Base-by-base conservation (phyloP, 2,797 vertebrate genomes). In the Pangasius djambal region DNA sequence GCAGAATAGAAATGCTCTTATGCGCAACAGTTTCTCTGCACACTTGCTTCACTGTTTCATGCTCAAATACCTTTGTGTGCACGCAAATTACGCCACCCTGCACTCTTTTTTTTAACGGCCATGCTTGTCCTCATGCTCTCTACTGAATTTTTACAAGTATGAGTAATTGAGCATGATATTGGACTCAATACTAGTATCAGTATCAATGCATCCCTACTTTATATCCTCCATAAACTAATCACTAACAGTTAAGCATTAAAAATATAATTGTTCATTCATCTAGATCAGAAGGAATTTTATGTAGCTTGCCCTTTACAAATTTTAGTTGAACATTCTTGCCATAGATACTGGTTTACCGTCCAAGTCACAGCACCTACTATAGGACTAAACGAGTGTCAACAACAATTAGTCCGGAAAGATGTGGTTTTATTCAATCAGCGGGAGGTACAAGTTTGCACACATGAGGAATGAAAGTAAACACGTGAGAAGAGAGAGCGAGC, bases 401-500 rank as follows among this genome's bases (percentile, higher is more conserved):
- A 25, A 40, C 10, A 63, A 10, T 48, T 15, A 61, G 34, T 83
- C 81, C 16, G 59, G 79, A 61, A 83, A 83, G 67, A 65, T 31
- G 40, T 50, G 61, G 1, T 31, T 48, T 59, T 67, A 48, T 84
- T 18, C 16, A 83, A 83, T 67, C 22, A n/a, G 18, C 16, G 0
- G 55, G 31, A 40, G 40, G 40, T 83, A 85, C 20, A 70, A 25
- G 65, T 85, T 55, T 70, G 48, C 20, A 18, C 65, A 85, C n/a
- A 69, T 69, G 9, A 70, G 48, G 63, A 85, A 70, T 25, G 83
- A 55, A 55, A 52, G 48, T 50, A 69, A 85, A 69, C 63, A 67
- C 4, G 12, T 16, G 55, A 57, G 52, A 3, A 13, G 12, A 52
- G 48, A 50, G 16, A 34, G 77, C 2, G 50, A 79, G 52, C 34